Conservation (phyloP, 2,797 vertebrate genomes). For the Knipowitschia caucasica region DNA sequence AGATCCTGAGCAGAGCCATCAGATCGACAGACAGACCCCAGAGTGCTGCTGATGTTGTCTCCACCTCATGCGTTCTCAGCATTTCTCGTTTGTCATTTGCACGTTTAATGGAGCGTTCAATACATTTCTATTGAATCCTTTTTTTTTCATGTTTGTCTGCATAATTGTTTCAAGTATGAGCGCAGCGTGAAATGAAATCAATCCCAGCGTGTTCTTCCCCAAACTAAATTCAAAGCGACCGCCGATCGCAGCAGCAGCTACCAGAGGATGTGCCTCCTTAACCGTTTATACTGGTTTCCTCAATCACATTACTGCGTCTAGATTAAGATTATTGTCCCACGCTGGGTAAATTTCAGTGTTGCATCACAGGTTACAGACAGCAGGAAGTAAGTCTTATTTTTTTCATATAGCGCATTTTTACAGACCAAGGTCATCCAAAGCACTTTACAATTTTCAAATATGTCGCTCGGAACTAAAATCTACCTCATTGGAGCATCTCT, state of each 20-base stretch:
- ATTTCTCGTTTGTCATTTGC: background rate
- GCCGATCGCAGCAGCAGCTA: background rate
- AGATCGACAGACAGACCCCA: background rate
- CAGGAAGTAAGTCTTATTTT: no score
- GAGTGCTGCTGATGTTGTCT: background rate
- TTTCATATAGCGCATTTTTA: no score
- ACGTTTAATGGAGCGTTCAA: background rate
- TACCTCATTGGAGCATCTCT: no score
- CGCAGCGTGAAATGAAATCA: slow-evolving; percentile 5
- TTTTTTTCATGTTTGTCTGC: background rate
- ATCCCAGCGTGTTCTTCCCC: background rate
- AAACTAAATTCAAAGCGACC: background rate
- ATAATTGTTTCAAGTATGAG: slow-evolving; percentile 3
- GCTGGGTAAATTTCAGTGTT: no score
- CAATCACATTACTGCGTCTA: no score
- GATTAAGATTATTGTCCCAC: no score
- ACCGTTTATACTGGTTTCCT: no score
- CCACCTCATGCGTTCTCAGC: background rate
- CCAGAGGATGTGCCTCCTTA: background rate
- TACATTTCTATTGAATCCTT: background rate
- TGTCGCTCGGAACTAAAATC: no score
- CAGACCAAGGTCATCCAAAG: no score
- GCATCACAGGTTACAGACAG: no score
- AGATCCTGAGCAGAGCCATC: background rate
- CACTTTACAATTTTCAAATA: no score